Evolutionary conservation across 1,140 invertebrate species (phyloP).

Genomic region (Heterodera carotae): DNA sequence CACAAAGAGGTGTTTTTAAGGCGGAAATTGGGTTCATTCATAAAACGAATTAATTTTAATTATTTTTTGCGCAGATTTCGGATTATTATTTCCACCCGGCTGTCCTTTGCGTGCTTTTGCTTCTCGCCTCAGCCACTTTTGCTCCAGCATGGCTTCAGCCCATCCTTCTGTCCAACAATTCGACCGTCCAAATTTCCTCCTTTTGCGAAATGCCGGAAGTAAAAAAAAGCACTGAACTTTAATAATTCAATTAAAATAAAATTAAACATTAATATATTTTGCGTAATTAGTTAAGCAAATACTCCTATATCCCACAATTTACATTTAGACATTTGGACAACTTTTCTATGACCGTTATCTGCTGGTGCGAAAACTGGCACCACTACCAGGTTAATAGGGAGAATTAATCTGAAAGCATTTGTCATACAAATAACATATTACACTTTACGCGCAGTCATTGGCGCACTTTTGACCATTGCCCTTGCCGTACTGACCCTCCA

Average conservation of each 20-base stretch:
- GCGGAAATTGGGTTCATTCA: background rate
- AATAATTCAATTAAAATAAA: background rate
- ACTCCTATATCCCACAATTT: no score
- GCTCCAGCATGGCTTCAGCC: constrained; percentile 33
- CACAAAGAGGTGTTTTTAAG: constrained; percentile 35
- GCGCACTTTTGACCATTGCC: constrained; percentile 14
- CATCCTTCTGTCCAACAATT: constrained; percentile 28
- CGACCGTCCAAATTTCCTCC: constrained; percentile 37
- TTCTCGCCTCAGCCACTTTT: constrained; percentile 30
- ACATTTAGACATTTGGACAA: constrained; percentile 24
- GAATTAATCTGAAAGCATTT: no score
- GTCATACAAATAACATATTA: no score
- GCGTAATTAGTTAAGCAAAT: no score
- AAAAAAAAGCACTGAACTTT: background rate
- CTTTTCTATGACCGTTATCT: constrained; percentile 38
- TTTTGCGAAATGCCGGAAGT: constrained; percentile 38
- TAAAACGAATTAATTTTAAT: background rate
- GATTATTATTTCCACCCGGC: constrained; percentile 39
- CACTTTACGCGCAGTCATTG: no score
- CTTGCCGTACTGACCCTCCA: constrained; percentile 31
- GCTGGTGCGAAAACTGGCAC: constrained; percentile 29
- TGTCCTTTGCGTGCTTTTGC: constrained; percentile 26
- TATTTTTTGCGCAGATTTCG: constrained; percentile 25
- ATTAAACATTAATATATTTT: background rate
- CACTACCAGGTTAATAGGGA: constrained; percentile 17